Evolutionary conservation across 2,888 invertebrate species (phyloP).

Genomic region (Pseudoips prasinana): DNA sequence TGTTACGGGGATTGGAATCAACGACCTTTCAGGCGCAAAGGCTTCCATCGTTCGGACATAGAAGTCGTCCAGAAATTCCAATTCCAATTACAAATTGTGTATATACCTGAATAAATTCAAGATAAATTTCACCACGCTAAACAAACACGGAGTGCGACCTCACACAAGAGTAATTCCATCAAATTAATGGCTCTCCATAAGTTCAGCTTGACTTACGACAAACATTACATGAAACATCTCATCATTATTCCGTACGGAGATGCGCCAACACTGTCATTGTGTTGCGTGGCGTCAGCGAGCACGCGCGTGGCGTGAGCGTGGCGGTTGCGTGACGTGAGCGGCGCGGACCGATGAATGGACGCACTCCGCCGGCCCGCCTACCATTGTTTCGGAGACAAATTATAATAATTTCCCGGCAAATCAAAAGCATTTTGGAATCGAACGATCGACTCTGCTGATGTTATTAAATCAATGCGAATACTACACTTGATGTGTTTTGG

Average conservation of each 20-base stretch:
- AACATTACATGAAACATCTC: slow-evolving; percentile 44
- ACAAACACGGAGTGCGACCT: slow-evolving; percentile 21
- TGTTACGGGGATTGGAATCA: too few species aligned
- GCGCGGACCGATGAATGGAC: slow-evolving; percentile 34
- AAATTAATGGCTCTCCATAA: slow-evolving; percentile 44
- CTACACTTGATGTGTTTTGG: slow-evolving; percentile 34
- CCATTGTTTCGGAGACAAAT: slow-evolving; percentile 74
- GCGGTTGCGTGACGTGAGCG: slow-evolving; percentile 19
- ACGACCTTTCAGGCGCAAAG: too few species aligned
- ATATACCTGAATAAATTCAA: slow-evolving; percentile 11
- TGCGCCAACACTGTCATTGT: slow-evolving; percentile 54
- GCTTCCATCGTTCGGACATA: too few species aligned
- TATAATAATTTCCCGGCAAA: slow-evolving; percentile 77
- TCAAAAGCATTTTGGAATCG: slow-evolving; percentile 77
- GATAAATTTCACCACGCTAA: slow-evolving; percentile 10
- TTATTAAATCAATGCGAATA: slow-evolving; percentile 67
- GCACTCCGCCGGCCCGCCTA: slow-evolving; percentile 48
- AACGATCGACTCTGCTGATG: slow-evolving; percentile 62
- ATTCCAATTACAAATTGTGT: too few species aligned
- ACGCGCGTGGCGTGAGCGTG: slow-evolving; percentile 17
- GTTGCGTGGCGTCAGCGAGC: slow-evolving; percentile 23
- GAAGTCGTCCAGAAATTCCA: too few species aligned
- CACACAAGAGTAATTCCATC: slow-evolving; percentile 42
- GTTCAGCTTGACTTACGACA: slow-evolving; percentile 47
- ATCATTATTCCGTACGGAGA: slow-evolving; percentile 52